A percentile compares a stretch with the other conserved stretches of the same genome.
Evolutionary conservation across 2,113 vertebrate genomes (phyloP).

Genomic region (Limanda limanda): DNA sequence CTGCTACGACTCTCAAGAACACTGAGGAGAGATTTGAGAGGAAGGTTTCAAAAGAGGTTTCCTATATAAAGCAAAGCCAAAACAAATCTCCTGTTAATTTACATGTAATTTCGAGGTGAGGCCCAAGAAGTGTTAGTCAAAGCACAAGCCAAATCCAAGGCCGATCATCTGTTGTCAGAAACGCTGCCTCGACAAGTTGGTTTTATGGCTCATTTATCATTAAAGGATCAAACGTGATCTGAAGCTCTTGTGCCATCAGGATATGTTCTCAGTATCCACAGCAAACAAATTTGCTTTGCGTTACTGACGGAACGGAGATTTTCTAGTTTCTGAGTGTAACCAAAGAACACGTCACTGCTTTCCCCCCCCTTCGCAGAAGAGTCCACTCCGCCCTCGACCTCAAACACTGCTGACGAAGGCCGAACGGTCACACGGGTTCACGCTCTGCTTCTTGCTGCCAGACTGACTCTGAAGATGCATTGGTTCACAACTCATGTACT

Average conservation of each 20-base stretch:
- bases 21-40: background rate
- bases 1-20: background rate
- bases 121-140: conserved; percentile 86
- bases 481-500: background rate
- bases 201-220: background rate
- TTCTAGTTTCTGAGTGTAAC: background rate
- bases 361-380: background rate
- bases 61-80: background rate
- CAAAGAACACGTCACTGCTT: background rate
- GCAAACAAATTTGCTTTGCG: background rate
- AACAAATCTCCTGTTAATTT: background rate
- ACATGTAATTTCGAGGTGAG: conserved; percentile 80
- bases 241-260: background rate
- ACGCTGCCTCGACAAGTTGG: conserved; percentile 82
- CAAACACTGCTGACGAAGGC: background rate
- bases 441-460: too few species aligned
- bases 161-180: conserved; percentile 85
- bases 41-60: background rate
- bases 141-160: conserved; percentile 89
- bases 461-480: background rate
- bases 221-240: conserved; percentile 9
- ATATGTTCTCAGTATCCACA: background rate
- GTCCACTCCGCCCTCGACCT: background rate
- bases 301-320: background rate
- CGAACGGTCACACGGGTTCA: background rate